These are phyloP conservation scores for Acrocera orbiculus DNA, from an alignment of 2,888 invertebrate genomes.

Conservation along the genomic window DNA sequence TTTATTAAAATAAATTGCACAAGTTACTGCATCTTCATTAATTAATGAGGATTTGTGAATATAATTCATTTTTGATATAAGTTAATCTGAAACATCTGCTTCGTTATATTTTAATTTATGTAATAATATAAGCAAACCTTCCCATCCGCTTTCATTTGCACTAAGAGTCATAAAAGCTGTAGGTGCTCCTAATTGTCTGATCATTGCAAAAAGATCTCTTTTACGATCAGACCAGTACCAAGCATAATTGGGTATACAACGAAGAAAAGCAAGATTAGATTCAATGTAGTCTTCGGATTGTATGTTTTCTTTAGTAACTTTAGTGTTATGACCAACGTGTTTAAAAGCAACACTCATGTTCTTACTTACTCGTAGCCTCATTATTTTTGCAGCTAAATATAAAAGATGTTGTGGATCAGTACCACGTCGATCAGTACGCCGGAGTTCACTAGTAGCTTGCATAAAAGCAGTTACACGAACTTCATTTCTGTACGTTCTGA, in stretches of 20 bases:
- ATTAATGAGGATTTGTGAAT: conserved; percentile 10
- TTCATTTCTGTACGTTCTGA: background rate
- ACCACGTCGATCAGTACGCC: conserved; percentile 20
- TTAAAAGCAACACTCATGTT: conserved; percentile 13
- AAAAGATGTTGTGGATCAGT: conserved; percentile 7
- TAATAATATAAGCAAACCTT: conserved; percentile 19
- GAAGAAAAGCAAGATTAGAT: conserved; percentile 2
- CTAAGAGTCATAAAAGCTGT: conserved; percentile 26
- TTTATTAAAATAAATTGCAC: conserved; percentile 17
- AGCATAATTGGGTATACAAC: conserved; percentile 3
- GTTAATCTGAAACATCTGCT: background rate
- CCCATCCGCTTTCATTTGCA: conserved; percentile 28
- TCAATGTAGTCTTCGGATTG: conserved; percentile 8
- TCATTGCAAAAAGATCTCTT: conserved; percentile 27
- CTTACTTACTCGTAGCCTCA: conserved; percentile 12
- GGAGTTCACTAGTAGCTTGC: conserved; percentile 25
- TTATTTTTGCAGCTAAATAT: conserved; percentile 16
- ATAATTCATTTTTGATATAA: conserved; percentile 1
- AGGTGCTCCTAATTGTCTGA: conserved; percentile 24
- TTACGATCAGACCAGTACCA: conserved; percentile 23
- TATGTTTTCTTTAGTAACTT: conserved; percentile 12
- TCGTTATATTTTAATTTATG: conserved; percentile 16
- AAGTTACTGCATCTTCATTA: conserved; percentile 17
- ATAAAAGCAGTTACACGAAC: conserved; percentile 16
- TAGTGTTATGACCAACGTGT: conserved; percentile 10